Evolutionary conservation across 1,140 invertebrate species (phyloP).

Genomic region (Acromyrmex charruanus): DNA sequence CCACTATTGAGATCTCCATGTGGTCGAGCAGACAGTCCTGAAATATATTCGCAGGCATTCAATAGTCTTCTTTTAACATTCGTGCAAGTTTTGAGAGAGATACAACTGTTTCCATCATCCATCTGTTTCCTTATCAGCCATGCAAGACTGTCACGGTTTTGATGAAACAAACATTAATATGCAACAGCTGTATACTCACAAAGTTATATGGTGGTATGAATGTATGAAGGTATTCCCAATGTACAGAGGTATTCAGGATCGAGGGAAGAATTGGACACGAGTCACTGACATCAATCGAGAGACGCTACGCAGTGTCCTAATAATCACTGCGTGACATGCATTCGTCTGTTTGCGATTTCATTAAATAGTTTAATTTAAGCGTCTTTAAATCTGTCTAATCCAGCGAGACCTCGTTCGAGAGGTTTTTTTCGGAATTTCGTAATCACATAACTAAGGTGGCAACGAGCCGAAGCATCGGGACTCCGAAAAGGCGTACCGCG

Average conservation of each 20-base stretch:
- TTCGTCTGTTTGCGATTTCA: neutral
- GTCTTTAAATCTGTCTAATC: neutral
- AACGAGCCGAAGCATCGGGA: neutral
- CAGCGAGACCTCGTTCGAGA: too few relatives aligned
- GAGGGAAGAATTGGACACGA: neutral
- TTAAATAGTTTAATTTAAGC: slow-evolving; percentile 8
- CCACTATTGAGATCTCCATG: slow-evolving; percentile 93
- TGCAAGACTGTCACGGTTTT: neutral
- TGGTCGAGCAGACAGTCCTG: slow-evolving; percentile 92
- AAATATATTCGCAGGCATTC: slow-evolving; percentile 74
- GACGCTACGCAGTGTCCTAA: slow-evolving; percentile 36
- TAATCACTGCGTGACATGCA: slow-evolving; percentile 42
- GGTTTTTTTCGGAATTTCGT: neutral
- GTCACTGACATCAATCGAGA: slow-evolving; percentile 41
- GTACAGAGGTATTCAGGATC: neutral
- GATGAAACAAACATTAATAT: neutral
- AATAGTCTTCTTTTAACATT: neutral
- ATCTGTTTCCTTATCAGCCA: neutral
- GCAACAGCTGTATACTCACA: neutral
- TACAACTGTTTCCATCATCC: neutral
- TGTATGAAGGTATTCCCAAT: too few relatives aligned
- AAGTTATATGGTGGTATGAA: neutral
- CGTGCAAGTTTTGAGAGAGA: neutral
- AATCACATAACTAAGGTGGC: neutral
- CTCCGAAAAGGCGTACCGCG: slow-evolving; percentile 30